phyloP scores from a whole-genome alignment of 2,888 invertebrate species.

The Congeria kusceri region DNA sequence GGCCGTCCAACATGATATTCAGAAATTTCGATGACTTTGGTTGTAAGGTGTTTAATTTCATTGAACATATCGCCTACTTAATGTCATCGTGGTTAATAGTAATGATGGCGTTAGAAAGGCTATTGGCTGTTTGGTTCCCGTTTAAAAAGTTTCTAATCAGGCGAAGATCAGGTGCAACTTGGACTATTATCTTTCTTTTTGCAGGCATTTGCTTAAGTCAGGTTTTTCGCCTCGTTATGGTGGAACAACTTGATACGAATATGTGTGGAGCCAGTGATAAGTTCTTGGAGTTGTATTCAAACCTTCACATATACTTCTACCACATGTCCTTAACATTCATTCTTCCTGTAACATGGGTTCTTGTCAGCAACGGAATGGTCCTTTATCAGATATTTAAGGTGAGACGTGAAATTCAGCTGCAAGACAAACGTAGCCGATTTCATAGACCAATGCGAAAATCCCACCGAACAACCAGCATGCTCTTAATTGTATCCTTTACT shows the following conservation, averaged over 20 bases:
- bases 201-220: conserved; percentile 76
- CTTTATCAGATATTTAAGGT: conserved; percentile 74
- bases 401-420: conserved; percentile 26
- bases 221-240: conserved; percentile 76
- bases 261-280: conserved; percentile 63
- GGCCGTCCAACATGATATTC: conserved; percentile 51
- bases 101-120: conserved; percentile 80
- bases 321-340: conserved; percentile 78
- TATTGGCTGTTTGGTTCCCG: conserved; percentile 80
- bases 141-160: conserved; percentile 78
- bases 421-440: conserved; percentile 20
- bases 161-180: conserved; percentile 74
- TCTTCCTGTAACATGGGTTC: conserved; percentile 76
- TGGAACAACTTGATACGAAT: conserved; percentile 43
- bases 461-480: conserved; percentile 70
- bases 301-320: conserved; percentile 71
- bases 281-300: conserved; percentile 66
- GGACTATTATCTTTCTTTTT: conserved; percentile 73
- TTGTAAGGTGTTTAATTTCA: conserved; percentile 80
- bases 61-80: conserved; percentile 78
- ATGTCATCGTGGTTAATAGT: conserved; percentile 84
- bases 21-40: conserved; percentile 67
- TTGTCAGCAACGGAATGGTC: conserved; percentile 78
- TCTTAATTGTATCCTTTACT: conserved; percentile 77
- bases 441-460: conserved; percentile 31